Evolutionary conservation across 2,113 vertebrate genomes (phyloP).

Genomic region (Himantopus leucocephalus): DNA sequence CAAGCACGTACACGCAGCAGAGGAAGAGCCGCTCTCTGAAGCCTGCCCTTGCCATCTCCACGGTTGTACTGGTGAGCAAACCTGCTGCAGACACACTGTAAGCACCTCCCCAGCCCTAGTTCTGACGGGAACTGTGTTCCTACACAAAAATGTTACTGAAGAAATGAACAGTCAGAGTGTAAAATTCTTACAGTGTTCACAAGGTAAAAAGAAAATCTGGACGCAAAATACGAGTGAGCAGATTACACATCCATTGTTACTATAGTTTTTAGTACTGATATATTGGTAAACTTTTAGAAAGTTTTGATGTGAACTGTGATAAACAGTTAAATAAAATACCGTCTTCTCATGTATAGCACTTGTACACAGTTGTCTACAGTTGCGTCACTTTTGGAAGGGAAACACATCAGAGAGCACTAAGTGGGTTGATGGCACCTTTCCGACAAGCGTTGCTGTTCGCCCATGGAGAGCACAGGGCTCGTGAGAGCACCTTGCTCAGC

Average conservation of each 20-base stretch:
- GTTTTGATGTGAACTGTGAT: neutral
- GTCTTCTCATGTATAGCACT: neutral
- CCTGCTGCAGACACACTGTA: neutral
- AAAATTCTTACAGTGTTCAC: neutral
- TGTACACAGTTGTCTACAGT: neutral
- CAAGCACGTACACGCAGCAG: neutral
- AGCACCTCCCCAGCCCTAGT: neutral
- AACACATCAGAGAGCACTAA: fast-evolving
- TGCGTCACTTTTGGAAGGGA: neutral
- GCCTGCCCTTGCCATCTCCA: neutral
- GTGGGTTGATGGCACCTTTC: neutral
- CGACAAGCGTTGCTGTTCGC: neutral
- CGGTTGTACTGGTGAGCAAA: fast-evolving
- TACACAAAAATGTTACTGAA: neutral
- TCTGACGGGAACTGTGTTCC: neutral
- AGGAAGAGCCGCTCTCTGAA: neutral
- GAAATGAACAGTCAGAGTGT: neutral
- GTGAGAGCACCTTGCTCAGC: neutral
- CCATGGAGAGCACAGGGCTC: neutral
- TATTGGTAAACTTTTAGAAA: neutral
- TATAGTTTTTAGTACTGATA: neutral
- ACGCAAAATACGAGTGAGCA: neutral
- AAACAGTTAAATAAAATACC: neutral
- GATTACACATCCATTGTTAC: neutral
- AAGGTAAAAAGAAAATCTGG: neutral